These are phyloP conservation scores for Phasia obesa DNA, from an alignment of 2,888 invertebrate species.

Conservation along the genomic window DNA sequence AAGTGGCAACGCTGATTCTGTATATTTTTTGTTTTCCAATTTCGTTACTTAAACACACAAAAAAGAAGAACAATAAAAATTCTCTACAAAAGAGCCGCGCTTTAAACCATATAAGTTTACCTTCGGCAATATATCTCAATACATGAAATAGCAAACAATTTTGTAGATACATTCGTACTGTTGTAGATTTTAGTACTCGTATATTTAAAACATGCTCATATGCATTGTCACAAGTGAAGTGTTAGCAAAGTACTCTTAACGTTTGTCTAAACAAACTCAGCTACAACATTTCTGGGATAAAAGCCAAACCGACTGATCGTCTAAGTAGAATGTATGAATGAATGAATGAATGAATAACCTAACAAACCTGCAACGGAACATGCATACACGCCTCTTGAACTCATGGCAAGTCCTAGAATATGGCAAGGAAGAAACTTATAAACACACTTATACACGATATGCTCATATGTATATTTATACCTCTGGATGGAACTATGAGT, in stretches of 20 bases:
- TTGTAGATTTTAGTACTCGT: conserved; percentile 10
- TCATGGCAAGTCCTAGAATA: conserved; percentile 30
- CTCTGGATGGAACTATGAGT: conserved; percentile 16
- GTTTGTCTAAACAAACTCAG: conserved; percentile 41
- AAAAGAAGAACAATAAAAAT: conserved; percentile 22
- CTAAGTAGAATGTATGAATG: conserved; percentile 13
- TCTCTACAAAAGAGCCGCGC: conserved; percentile 58
- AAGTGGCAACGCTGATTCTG: conserved; percentile 23
- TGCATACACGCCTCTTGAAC: conserved; percentile 59
- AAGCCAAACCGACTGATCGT: conserved; percentile 57
- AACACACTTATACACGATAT: conserved; percentile 1
- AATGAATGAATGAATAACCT: conserved; percentile 20
- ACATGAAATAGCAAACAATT: not conserved
- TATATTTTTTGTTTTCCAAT: not conserved
- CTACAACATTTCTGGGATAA: conserved; percentile 43
- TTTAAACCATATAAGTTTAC: conserved; percentile 46
- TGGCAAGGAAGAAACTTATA: conserved; percentile 30
- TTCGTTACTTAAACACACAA: not conserved
- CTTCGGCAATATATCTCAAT: conserved; percentile 50
- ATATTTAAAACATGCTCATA: conserved; percentile 44
- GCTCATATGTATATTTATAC: not conserved
- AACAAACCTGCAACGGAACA: conserved; percentile 1
- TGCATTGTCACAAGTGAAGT: conserved; percentile 61
- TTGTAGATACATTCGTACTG: not conserved
- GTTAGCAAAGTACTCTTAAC: conserved; percentile 54